A percentile compares a stretch with the other conserved stretches of the same genome.
Conservation (phyloP, 2,797 vertebrate species). For the Oceanodroma leucorhoa region DNA sequence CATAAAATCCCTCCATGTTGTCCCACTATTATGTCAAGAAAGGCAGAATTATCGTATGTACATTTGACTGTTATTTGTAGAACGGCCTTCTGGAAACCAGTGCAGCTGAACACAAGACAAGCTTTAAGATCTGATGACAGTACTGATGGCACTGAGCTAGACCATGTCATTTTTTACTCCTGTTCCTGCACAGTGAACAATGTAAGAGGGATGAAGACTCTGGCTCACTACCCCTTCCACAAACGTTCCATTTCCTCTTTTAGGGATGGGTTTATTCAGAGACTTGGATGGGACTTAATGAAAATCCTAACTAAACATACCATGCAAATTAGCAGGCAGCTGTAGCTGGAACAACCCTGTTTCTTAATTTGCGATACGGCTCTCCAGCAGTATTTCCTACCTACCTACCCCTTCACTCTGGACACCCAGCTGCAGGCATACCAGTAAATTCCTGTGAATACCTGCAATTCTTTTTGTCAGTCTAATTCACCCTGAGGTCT, state of each 20-base stretch:
- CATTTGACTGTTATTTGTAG: background rate
- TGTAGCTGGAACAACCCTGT: background rate
- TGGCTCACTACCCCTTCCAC: background rate
- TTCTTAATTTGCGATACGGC: background rate
- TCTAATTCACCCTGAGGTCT: background rate
- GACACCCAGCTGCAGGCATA: background rate
- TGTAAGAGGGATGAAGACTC: background rate
- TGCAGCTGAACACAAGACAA: background rate
- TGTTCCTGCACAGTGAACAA: background rate
- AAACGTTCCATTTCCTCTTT: background rate
- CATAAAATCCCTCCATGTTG: background rate
- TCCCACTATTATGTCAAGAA: too few species aligned
- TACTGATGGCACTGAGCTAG: background rate
- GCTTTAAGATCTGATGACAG: background rate
- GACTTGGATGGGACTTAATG: background rate
- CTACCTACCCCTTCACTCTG: background rate
- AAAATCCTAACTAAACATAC: background rate
- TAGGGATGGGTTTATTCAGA: background rate
- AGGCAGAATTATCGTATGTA: background rate
- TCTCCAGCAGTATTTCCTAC: background rate
- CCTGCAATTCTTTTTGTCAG: background rate
- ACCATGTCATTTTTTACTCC: background rate
- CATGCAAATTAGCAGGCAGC: background rate
- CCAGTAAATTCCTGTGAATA: background rate
- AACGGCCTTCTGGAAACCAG: background rate